phyloP scores from a whole-genome alignment of 2,888 invertebrate species.

The Eupeodes latifasciatus region DNA sequence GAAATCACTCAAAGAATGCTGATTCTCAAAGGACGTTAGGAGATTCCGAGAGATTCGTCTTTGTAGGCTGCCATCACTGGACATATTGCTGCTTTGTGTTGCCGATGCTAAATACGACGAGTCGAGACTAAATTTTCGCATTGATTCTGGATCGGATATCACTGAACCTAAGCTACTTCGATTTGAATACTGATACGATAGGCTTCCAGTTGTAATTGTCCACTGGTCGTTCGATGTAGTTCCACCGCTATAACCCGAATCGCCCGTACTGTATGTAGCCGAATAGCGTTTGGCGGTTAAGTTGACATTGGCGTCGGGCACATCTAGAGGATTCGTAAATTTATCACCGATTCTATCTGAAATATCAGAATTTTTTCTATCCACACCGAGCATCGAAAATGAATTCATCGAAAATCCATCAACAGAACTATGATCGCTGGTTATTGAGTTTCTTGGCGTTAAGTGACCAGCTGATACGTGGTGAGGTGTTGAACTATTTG shows the following conservation, averaged over 20 bases:
- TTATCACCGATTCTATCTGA: slow-evolving; percentile 74
- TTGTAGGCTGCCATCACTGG: slow-evolving; percentile 86
- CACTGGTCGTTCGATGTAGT: slow-evolving; percentile 81
- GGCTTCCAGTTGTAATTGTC: slow-evolving; percentile 78
- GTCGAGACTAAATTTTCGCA: slow-evolving; percentile 82
- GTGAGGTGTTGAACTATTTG: slow-evolving; percentile 41
- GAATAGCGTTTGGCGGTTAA: slow-evolving; percentile 79
- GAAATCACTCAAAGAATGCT: slow-evolving; percentile 82
- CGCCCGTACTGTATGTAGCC: slow-evolving; percentile 82
- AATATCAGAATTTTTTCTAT: slow-evolving; percentile 80
- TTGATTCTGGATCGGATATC: slow-evolving; percentile 81
- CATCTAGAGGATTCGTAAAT: slow-evolving; percentile 81
- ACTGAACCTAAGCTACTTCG: slow-evolving; percentile 84
- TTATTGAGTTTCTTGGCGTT: slow-evolving; percentile 82
- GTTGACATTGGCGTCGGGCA: slow-evolving; percentile 78
- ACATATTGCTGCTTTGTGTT: slow-evolving; percentile 84
- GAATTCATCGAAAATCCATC: slow-evolving; percentile 83
- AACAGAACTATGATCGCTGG: slow-evolving; percentile 82
- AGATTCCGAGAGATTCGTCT: slow-evolving; percentile 86
- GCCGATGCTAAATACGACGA: slow-evolving; percentile 81
- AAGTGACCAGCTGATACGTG: slow-evolving; percentile 56
- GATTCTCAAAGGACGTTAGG: slow-evolving; percentile 84
- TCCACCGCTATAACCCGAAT: slow-evolving; percentile 83
- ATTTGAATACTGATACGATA: slow-evolving; percentile 83
- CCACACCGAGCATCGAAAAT: slow-evolving; percentile 81